Conservation (phyloP, 2,113 vertebrate genomes). For the Mobula birostris region DNA sequence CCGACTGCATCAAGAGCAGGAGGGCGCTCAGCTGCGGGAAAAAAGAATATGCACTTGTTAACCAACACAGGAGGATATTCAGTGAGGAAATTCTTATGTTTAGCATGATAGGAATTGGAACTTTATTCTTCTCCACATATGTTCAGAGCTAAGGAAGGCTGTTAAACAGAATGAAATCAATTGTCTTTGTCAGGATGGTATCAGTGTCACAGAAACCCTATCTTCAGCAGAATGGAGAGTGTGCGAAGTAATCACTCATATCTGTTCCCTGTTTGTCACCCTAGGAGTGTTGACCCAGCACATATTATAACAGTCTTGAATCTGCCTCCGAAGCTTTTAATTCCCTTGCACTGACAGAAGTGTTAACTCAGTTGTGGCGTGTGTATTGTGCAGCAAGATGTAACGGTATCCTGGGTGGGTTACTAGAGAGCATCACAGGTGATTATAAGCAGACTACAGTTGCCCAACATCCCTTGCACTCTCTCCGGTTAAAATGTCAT, state of each 20-base stretch:
- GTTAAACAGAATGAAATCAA: background rate
- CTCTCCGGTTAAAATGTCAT: conserved; percentile 20
- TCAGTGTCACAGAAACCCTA: conserved; percentile 13
- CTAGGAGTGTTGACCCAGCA: conserved; percentile 12
- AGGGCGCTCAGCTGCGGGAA: background rate
- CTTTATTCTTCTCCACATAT: background rate
- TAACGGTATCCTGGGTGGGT: background rate
- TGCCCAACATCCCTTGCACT: background rate
- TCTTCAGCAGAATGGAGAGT: background rate
- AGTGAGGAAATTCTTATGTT: background rate
- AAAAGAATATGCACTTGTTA: background rate
- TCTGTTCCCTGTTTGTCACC: background rate
- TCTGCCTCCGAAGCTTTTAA: conserved; percentile 30
- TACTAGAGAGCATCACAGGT: background rate
- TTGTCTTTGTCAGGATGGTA: background rate
- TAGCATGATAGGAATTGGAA: background rate
- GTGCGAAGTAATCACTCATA: conserved; percentile 24
- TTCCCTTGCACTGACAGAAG: conserved; percentile 27
- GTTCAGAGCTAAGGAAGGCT: background rate
- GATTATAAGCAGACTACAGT: conserved; percentile 14
- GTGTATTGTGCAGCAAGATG: background rate
- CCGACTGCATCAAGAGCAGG: background rate
- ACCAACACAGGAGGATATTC: background rate
- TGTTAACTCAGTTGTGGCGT: conserved; percentile 18
- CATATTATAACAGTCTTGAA: background rate